Percentiles rank a stretch among this genome's conserved stretches.
Evolutionary conservation across 2,113 vertebrate species (phyloP).

Genomic region (Sinocyclocheilus grahami): DNA sequence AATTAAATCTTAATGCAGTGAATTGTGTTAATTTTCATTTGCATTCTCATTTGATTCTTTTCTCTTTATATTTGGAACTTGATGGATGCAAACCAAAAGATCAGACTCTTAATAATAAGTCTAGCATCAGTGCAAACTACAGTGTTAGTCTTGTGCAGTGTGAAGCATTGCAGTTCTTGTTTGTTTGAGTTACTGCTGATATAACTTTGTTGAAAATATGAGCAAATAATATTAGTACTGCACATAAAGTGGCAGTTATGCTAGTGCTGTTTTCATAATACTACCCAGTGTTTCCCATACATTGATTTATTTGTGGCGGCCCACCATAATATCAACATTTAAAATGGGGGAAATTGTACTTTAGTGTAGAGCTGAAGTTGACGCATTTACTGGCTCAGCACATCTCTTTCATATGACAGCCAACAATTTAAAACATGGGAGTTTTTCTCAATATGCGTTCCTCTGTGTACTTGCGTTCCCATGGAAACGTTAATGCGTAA

Average conservation of each 20-base stretch:
- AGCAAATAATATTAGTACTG: neutral
- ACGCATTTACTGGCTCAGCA: neutral
- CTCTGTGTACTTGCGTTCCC: neutral
- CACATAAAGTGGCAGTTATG: neutral
- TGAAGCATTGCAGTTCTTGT: neutral
- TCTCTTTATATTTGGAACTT: neutral
- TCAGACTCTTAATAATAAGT: neutral
- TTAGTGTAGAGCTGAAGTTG: neutral
- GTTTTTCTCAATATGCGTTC: neutral
- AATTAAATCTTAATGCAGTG: too few relatives aligned
- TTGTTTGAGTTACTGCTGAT: neutral
- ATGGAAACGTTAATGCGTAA: neutral
- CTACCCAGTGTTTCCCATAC: too few relatives aligned
- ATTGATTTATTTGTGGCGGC: too few relatives aligned
- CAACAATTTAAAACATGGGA: neutral
- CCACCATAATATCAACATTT: neutral
- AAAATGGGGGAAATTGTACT: neutral
- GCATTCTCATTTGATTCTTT: too few relatives aligned
- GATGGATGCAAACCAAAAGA: neutral
- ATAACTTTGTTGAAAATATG: slow-evolving; percentile 5
- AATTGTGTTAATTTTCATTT: too few relatives aligned
- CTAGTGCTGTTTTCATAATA: neutral
- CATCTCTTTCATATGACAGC: neutral
- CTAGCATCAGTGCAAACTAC: neutral
- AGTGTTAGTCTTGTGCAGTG: too few relatives aligned